Evolutionary conservation across 92 coral and sea anemone genomes (phyloP), one percentile per base, ranked within the genome.

Genomic region (Parazoanthus darwini): DNA sequence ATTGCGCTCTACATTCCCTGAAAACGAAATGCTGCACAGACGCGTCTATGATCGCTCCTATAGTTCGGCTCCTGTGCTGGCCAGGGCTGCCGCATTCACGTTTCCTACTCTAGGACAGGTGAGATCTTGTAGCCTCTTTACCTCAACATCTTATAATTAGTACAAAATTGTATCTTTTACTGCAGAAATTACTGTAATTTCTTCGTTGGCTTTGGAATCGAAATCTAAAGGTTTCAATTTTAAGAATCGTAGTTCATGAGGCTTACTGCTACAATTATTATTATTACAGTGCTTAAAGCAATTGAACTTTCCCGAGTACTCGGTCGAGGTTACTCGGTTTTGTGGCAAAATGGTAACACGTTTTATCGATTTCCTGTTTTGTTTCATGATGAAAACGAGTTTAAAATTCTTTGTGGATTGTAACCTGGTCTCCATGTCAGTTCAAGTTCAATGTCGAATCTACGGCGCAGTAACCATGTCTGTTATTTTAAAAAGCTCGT

Each of bases 21-120:
- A 70, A 63, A 74, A 37, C 87, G 72, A 74, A 84, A 84, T 71
- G 87, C 7, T 33, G 14, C 87, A 84, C 65, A 72, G 87, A 84
- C 43, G 79, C 29, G 44, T 48, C 11, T 75, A 84, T 6, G 79
- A 84, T n/a, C 79, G 78, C 46, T 71, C 79, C 46, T 71, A 11
- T 25, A 46, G 87, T 33, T 59, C 65, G 71, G 44, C 87, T 2
- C 46, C 10, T 11, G 79, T 84, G 3, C 75, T 84, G 79, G 79
- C 65, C 14, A 84, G 23, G 42, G 46, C 66, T 1, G 39, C 20
- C 43, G 10, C 79, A 15, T 29, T 71, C 25, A 51, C 29, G 16
- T 50, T 84, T 68, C 78, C 43, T 26, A n/a, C 87, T 9, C 66
- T 71, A 3, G 29, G 44, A 50, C 87, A 84, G 87, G 87, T 84